These are phyloP conservation scores for Paramormyrops kingsleyae DNA, from an alignment of 2,113 vertebrate genomes.

Conservation along the genomic window DNA sequence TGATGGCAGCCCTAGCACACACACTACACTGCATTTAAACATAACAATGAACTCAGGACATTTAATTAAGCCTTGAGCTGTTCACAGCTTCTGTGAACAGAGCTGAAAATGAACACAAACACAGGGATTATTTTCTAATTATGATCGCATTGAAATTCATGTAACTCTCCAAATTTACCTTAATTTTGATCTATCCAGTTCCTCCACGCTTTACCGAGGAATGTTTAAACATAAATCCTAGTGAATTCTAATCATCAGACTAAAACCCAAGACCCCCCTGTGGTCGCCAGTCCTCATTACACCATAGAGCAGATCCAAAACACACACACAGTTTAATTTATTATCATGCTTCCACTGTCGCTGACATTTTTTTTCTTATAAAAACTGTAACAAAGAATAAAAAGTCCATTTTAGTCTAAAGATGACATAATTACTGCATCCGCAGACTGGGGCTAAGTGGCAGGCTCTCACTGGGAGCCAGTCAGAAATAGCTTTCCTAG, in stretches of 20 bases:
- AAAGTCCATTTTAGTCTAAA: neutral
- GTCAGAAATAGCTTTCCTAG: neutral
- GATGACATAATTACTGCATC: neutral
- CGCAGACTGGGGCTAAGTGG: neutral
- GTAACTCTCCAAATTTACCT: neutral
- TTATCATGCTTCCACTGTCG: neutral
- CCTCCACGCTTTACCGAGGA: neutral
- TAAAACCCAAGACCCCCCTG: neutral
- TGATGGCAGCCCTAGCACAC: neutral
- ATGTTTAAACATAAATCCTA: neutral
- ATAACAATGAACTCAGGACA: neutral
- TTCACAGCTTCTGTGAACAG: neutral
- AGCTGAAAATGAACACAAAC: neutral
- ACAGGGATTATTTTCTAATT: neutral
- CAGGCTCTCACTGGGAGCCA: neutral
- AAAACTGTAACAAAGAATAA: neutral
- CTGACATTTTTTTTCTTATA: neutral
- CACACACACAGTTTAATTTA: neutral
- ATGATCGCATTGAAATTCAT: neutral
- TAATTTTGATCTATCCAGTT: neutral
- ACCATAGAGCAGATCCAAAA: neutral
- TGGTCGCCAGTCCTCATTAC: neutral
- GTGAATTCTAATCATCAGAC: neutral
- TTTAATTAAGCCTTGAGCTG: neutral
- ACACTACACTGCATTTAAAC: neutral